phyloP scores from a whole-genome alignment of 2,888 invertebrate genomes.

The Iselma pallidipennis region DNA sequence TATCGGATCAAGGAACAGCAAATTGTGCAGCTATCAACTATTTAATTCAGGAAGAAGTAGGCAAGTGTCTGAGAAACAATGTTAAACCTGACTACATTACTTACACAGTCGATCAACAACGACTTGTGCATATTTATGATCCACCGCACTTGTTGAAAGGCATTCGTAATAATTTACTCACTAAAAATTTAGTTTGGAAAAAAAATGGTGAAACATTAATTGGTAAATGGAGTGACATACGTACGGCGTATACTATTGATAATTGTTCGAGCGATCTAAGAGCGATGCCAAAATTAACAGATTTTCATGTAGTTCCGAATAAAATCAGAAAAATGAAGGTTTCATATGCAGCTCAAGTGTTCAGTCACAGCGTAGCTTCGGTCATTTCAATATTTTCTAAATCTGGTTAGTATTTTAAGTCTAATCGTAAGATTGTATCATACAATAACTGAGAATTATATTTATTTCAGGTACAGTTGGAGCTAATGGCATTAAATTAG shows the following conservation, averaged over 20 bases:
- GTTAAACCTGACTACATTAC: too few species aligned
- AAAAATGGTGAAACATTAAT: neutral
- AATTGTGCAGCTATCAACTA: neutral
- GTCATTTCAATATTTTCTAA: too few species aligned
- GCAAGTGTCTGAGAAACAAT: neutral
- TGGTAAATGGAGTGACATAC: neutral
- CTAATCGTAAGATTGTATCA: too few species aligned
- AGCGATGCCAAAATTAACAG: neutral
- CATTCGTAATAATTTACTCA: neutral
- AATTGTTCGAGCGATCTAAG: neutral
- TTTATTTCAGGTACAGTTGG: too few species aligned
- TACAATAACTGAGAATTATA: too few species aligned
- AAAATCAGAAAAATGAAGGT: conserved; percentile 1
- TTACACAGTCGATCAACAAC: neutral
- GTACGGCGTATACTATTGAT: neutral
- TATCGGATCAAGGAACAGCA: neutral
- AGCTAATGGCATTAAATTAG: too few species aligned
- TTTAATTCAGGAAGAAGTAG: neutral
- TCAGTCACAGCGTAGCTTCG: too few species aligned
- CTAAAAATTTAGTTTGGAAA: neutral
- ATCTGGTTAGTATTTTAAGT: too few species aligned
- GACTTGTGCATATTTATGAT: neutral
- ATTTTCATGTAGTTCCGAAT: neutral
- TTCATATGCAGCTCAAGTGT: neutral
- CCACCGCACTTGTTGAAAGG: neutral